Conservation (phyloP, 1,140 invertebrate genomes). For the Nymphalis io region DNA sequence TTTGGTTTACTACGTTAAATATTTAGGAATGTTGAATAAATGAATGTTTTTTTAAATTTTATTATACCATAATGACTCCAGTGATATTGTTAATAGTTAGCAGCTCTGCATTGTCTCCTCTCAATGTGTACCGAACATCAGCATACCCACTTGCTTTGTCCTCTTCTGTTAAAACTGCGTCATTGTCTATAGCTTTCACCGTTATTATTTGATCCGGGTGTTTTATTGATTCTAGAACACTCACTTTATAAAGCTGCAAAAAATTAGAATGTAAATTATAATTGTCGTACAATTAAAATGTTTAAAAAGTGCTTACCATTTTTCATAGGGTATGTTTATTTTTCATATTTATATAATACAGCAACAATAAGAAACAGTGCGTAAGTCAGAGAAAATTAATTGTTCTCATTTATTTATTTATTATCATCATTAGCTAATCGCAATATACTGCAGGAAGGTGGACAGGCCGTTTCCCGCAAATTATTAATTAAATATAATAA, state of each 20-base stretch:
- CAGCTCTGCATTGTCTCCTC: constrained; percentile 86
- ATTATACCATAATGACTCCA: constrained; percentile 83
- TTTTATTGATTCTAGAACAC: constrained; percentile 85
- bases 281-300: not conserved
- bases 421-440: too few species aligned
- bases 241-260: constrained; percentile 85
- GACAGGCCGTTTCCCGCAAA: too few species aligned
- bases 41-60: too few species aligned
- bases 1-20: too few species aligned
- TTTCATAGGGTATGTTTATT: too few species aligned
- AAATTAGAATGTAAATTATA: not conserved
- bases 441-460: too few species aligned
- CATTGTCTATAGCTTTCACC: constrained; percentile 86
- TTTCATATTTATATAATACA: too few species aligned
- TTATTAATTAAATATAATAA: too few species aligned
- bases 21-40: too few species aligned
- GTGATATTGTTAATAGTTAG: constrained; percentile 86
- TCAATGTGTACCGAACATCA: constrained; percentile 85
- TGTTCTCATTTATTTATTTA: too few species aligned
- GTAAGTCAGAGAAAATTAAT: not conserved
- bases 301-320: too few species aligned
- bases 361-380: not conserved
- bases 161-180: constrained; percentile 83
- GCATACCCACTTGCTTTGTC: constrained; percentile 85
- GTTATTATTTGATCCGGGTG: constrained; percentile 85